Percentiles rank a stretch among this genome's conserved stretches.
Conservation (phyloP, 2,797 vertebrate species). For the Gymnoscopelus braueri region DNA sequence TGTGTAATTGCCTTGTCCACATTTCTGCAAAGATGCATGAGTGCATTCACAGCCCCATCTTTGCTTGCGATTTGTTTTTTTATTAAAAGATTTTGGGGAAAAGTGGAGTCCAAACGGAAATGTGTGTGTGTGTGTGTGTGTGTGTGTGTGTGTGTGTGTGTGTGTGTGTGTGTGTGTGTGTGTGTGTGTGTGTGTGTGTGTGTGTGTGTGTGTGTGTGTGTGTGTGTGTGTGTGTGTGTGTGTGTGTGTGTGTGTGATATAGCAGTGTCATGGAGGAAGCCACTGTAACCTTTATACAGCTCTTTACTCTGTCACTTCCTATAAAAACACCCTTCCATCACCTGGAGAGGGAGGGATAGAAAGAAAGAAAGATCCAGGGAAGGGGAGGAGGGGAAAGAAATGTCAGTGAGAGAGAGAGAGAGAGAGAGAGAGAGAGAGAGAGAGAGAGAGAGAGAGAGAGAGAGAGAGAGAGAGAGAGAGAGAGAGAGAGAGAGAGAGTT, state of each 20-base stretch:
- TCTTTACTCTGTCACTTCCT: conserved; percentile 84
- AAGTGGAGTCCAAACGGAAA: too few species aligned
- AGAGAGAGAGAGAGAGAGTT: conserved; percentile 18
- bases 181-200: conserved; percentile 25
- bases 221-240: conserved; percentile 16
- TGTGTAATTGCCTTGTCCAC: too few species aligned
- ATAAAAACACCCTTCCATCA: conserved; percentile 83
- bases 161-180: conserved; percentile 24
- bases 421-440: conserved; percentile 19
- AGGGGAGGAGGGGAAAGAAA: background rate
- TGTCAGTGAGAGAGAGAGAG: conserved; percentile 15
- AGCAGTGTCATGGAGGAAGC: conserved; percentile 77
- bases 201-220: conserved; percentile 14
- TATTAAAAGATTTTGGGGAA: too few species aligned
- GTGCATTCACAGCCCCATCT: background rate
- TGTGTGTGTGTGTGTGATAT: conserved; percentile 59
- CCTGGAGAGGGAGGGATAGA: conserved; percentile 37
- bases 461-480: conserved; percentile 16
- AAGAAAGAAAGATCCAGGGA: conserved; percentile 8
- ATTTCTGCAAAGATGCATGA: too few species aligned
- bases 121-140: too few species aligned
- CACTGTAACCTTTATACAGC: conserved; percentile 82
- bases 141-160: background rate
- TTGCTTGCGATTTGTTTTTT: too few species aligned
- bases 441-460: background rate